Conservation (phyloP, 2,113 vertebrate genomes). For the Edolisoma coerulescens region DNA sequence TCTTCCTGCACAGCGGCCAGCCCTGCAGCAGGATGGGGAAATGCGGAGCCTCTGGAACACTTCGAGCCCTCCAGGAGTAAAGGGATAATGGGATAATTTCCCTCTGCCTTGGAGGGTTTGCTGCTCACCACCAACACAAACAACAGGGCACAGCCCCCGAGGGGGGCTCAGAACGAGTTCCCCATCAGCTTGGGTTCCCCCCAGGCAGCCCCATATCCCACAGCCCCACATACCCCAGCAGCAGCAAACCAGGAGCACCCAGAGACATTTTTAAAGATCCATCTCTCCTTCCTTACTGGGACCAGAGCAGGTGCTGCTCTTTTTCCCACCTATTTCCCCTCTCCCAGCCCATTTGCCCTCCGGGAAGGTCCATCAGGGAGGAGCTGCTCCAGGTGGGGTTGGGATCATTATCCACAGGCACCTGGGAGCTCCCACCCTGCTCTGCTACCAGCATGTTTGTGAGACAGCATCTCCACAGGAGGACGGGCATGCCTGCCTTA, state of each 20-base stretch:
- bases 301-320: not conserved
- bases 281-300: not conserved
- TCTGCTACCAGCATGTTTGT: not conserved
- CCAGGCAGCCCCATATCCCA: not conserved
- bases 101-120: fast-evolving
- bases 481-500: not conserved
- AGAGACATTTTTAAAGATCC: not conserved
- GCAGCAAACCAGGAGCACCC: not conserved
- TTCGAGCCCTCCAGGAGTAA: not conserved
- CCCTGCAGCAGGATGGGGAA: not conserved
- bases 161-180: not conserved
- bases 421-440: not conserved
- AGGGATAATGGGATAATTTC: too few relatives aligned
- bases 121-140: not conserved
- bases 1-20: not conserved
- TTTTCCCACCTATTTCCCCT: not conserved
- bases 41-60: not conserved
- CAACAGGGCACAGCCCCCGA: not conserved
- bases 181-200: not conserved
- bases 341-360: not conserved
- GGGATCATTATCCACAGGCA: not conserved
- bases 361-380: not conserved
- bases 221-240: not conserved
- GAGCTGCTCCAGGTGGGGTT: not conserved
- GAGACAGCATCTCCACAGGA: not conserved